phyloP scores from a whole-genome alignment of 2,888 invertebrate genomes.

The Sinohyriopsis cumingii region DNA sequence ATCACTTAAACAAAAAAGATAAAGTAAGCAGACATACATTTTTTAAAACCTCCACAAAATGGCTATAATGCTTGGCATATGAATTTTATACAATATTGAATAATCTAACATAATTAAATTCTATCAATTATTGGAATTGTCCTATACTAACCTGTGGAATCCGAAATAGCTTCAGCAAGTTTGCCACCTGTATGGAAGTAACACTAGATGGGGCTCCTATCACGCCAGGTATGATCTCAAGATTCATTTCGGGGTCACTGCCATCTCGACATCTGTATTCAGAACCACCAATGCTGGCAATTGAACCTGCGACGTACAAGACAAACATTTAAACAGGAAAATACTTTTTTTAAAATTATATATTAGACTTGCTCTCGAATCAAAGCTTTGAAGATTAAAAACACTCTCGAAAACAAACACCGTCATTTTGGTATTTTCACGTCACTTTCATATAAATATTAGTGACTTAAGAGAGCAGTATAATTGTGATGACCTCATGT shows the following conservation, averaged over 20 bases:
- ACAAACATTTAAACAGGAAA: not conserved
- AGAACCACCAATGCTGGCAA: conserved; percentile 83
- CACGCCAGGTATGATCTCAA: conserved; percentile 82
- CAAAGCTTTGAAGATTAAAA: too few species aligned
- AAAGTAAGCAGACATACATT: too few species aligned
- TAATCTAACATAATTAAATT: too few species aligned
- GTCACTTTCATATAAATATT: too few species aligned
- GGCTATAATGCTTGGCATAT: too few species aligned
- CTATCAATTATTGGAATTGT: not conserved
- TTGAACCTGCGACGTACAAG: conserved; percentile 81
- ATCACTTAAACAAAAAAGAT: too few species aligned
- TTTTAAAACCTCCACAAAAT: too few species aligned
- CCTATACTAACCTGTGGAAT: conserved; percentile 82
- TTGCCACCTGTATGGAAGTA: conserved; percentile 96
- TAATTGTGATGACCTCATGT: too few species aligned
- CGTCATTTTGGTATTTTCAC: too few species aligned
- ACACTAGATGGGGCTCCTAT: conserved; percentile 93
- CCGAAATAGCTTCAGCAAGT: conserved; percentile 89
- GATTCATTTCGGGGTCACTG: conserved; percentile 52
- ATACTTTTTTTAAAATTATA: not conserved
- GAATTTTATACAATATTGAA: too few species aligned
- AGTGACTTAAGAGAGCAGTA: too few species aligned
- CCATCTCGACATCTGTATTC: conserved; percentile 64
- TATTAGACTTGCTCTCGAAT: not conserved
- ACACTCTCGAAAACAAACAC: too few species aligned